Base-by-base conservation (phyloP, 2,888 invertebrate species). In the Meiosimyza platycephala region DNA sequence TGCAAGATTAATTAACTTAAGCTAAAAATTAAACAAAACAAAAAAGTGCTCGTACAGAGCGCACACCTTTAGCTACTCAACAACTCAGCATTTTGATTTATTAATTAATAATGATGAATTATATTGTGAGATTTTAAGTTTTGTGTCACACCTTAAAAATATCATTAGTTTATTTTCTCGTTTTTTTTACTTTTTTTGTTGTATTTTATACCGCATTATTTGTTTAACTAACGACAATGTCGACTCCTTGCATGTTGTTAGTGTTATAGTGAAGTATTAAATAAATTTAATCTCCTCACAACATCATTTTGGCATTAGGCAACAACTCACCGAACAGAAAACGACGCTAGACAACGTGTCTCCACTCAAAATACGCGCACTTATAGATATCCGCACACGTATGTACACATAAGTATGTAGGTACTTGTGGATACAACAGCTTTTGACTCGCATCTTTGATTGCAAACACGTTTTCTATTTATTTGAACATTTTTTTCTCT, bases 51-150 rank as follows among this genome's bases (percentile, higher is more conserved):
- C n/a, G n/a, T 28, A 54, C 15, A 66, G 63, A 63, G 16, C 47
- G 13, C 18, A 55, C 47, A 48, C 57, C 22, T 13, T 22, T 13
- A n/a, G 18, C 47, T 57, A 40, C 52, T 6, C 48, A 16, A 18
- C 67, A 22, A 18, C 55, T 57, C 57, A 48, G 48, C 55, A 50
- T 51, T 71, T 66, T 70, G 70, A 70, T 59, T 73, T 73, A 71
- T 70, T 52, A 73, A 66, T 73, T 73, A 73, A 73, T 73, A 73
- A 73, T 73, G 73, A 73, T 73, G 51, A 71, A 73, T 73, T 73
- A 73, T 40, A 40, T 65, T 63, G 65, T 60, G 59, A 65, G 60
- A 40, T 64, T 64, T 52, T 33, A n/a, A 33, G 28, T 6, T 52
- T 15, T 66, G 28, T 51, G 64, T 73, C 73, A 73, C 73, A 73